Percentiles rank a stretch among this genome's conserved stretches.
phyloP scores from a whole-genome alignment of 2,888 invertebrate species.

The Microchrysa polita region DNA sequence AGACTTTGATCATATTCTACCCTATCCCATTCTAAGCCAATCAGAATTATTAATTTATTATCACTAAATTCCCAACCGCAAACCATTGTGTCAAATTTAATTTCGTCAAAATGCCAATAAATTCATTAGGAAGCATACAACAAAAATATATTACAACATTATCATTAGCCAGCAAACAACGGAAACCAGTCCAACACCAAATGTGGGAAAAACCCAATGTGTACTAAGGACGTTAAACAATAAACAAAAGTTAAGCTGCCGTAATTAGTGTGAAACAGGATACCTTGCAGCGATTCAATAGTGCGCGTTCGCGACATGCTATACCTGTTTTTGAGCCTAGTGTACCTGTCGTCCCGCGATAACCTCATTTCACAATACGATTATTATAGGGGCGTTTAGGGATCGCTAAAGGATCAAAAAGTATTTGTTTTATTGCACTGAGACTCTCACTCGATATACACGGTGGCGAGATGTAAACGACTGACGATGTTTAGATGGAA shows the following conservation, averaged over 20 bases:
- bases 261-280: conserved; percentile 36
- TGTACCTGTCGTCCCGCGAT: background rate
- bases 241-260: conserved; percentile 32
- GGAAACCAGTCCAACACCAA: too few relatives aligned
- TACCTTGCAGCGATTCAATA: background rate
- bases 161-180: background rate
- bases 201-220: conserved; percentile 5
- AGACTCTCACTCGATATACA: background rate
- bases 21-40: too few relatives aligned
- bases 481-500: background rate
- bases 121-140: too few relatives aligned
- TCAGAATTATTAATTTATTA: too few relatives aligned
- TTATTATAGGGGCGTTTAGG: background rate
- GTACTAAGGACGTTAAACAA: background rate
- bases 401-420: conserved; percentile 14
- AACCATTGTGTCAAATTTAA: too few relatives aligned
- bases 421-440: conserved; percentile 2
- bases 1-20: too few relatives aligned
- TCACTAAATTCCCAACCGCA: too few relatives aligned
- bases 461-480: too few relatives aligned
- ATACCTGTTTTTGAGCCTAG: background rate
- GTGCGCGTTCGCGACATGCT: background rate
- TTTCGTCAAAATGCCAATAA: too few relatives aligned
- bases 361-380: too few relatives aligned
- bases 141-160: background rate